Percentiles rank a stretch among this genome's conserved stretches.
phyloP scores from a whole-genome alignment of 2,797 vertebrate genomes.

The Enteromius treurensis region DNA sequence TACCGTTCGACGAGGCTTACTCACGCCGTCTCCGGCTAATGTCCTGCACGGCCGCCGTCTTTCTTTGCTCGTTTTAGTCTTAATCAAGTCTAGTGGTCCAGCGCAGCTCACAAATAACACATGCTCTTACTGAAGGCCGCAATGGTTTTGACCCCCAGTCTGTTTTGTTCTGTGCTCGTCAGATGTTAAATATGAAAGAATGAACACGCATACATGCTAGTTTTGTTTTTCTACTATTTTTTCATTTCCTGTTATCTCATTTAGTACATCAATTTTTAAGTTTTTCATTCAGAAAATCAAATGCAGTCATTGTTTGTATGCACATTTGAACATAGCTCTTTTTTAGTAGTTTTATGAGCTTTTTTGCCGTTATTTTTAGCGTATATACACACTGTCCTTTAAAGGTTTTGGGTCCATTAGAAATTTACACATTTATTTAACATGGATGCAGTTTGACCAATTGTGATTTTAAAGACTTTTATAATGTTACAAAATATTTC shows the following conservation, averaged over 20 bases:
- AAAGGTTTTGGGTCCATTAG: neutral
- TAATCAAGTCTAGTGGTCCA: conserved; percentile 41
- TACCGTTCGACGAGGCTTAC: neutral
- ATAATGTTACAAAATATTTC: neutral
- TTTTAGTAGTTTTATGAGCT: neutral
- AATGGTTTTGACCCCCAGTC: conserved; percentile 15
- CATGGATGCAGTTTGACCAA: neutral
- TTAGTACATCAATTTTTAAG: neutral
- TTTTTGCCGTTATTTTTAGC: neutral
- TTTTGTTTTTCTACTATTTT: too few relatives aligned
- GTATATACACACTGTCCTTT: neutral
- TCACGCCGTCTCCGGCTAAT: conserved; percentile 24
- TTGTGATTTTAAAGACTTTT: neutral
- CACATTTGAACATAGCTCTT: neutral
- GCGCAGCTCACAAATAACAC: conserved; percentile 20
- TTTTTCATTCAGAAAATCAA: neutral
- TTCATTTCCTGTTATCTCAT: neutral
- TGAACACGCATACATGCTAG: neutral
- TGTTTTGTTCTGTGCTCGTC: neutral
- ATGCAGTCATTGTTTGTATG: neutral
- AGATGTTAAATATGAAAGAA: conserved; percentile 24
- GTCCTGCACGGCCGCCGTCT: conserved; percentile 10
- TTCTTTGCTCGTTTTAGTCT: conserved; percentile 21
- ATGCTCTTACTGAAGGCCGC: conserved; percentile 6
- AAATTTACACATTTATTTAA: neutral